These are phyloP conservation scores for Papilio polytes DNA, from an alignment of 1,140 invertebrate genomes.

Conservation along the genomic window DNA sequence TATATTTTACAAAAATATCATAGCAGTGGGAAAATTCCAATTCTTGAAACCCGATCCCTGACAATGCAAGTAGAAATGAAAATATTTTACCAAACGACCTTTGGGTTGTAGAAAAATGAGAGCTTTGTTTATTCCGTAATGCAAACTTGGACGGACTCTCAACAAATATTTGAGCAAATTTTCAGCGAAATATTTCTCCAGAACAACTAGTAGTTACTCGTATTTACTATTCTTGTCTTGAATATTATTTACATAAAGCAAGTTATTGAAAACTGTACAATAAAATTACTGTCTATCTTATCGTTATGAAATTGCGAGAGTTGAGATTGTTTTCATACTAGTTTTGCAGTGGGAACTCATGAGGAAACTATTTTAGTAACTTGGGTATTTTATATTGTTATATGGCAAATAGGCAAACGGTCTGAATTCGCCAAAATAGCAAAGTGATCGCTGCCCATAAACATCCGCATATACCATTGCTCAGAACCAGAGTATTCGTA, in stretches of 20 bases:
- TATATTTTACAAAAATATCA: background rate
- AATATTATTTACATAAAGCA: background rate
- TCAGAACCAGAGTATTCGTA: background rate
- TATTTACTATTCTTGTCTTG: background rate
- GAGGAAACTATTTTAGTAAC: too few relatives aligned
- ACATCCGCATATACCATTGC: background rate
- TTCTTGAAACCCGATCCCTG: background rate
- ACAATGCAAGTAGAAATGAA: constrained; percentile 11
- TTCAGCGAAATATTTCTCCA: background rate
- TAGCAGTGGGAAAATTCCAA: background rate
- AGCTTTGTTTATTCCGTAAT: constrained; percentile 3
- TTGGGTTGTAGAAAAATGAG: background rate
- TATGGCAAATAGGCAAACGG: too few relatives aligned
- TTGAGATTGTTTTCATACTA: too few relatives aligned
- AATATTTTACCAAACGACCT: background rate
- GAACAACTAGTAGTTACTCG: background rate
- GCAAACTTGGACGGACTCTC: background rate
- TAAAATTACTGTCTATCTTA: too few relatives aligned
- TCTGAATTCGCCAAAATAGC: too few relatives aligned
- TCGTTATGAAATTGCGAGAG: too few relatives aligned
- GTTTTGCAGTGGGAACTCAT: too few relatives aligned
- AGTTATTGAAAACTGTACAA: too few relatives aligned
- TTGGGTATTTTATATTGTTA: too few relatives aligned
- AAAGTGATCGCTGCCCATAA: background rate
- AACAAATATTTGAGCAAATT: background rate